Evolutionary conservation across 2,888 invertebrate species (phyloP), one percentile per base, ranked within the genome.

Genomic region (Drosophila tanythrix): DNA sequence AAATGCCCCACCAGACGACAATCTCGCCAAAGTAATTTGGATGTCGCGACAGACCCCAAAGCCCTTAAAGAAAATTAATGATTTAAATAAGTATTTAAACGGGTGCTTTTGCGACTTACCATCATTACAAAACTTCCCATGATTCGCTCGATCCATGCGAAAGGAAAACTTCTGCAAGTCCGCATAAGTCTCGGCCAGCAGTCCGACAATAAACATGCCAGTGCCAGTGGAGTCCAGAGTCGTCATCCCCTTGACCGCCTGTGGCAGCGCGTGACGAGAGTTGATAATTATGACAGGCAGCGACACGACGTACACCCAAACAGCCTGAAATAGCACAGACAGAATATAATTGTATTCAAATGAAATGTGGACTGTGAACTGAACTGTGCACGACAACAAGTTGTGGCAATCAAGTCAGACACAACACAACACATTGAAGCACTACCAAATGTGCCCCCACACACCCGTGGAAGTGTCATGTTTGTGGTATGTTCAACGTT

Each of bases 21-120:
- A 98, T 97, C 94, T 98, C 98, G 0, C 98, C 98, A 92, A 98
- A 98, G 92, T 98, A 98, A 92, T 98, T 98, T 0, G 98, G 98
- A 93, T 98, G 98, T 72, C 98, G 94, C 0, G 98, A 98, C 51
- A 97, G 93, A 46, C 96, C 95, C 98, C 98, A 98, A 13, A 97
- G 93, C 4, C 97, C 96, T 95, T 11, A 36, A 25, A 10, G 4
- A 10, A 2, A 15, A 33, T 3, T 1, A 10, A 31, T 13, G 6
- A 13, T 25, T 29, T 11, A 13, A 38, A 8, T 5, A n/a, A 11
- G 11, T 13, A 21, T 27, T 5, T 48, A 10, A 3, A 2, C 8
- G 5, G 0, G 13, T 21, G 29, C 1, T 6, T 27, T n/a, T 7
- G 2, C 25, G 8, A 40, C 93, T 93, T 92, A 96, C 96, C 98